These are phyloP conservation scores for Sebastes matsubarae DNA, from an alignment of 2,797 vertebrate species.

Conservation along the genomic window DNA sequence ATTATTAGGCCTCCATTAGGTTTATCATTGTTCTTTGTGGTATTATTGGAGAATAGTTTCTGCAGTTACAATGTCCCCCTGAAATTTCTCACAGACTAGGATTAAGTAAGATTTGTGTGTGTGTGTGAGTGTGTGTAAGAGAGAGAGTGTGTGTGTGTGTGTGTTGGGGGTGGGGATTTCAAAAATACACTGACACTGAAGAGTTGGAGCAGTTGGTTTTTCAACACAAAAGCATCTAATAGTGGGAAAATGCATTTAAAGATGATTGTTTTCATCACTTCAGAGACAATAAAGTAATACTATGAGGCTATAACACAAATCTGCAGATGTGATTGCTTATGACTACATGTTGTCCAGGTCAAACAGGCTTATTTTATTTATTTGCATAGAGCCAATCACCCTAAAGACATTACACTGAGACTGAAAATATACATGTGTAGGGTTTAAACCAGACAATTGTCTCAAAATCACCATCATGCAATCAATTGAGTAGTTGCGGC, in stretches of 20 bases:
- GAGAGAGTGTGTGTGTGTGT: neutral
- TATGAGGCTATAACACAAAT: neutral
- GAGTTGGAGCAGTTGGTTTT: slow-evolving; percentile 1
- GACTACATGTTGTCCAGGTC: neutral
- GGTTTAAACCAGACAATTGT: neutral
- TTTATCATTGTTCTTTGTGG: neutral
- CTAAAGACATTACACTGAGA: neutral
- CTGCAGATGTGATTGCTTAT: neutral
- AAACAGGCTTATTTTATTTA: neutral
- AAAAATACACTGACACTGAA: slow-evolving; percentile 1
- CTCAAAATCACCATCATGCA: neutral
- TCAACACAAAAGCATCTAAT: neutral
- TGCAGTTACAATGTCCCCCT: neutral
- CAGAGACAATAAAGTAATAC: neutral
- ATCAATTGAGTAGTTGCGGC: slow-evolving; percentile 9
- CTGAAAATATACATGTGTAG: neutral
- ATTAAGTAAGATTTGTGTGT: neutral
- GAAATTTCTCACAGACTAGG: neutral
- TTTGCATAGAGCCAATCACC: too few species aligned
- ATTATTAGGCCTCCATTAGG: neutral
- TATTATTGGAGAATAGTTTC: neutral
- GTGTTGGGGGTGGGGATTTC: neutral
- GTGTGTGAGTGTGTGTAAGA: neutral
- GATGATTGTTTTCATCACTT: neutral
- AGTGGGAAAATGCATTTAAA: neutral